Base-by-base conservation (phyloP, 2,113 vertebrate species). In the Rousettus leschenaultii region DNA sequence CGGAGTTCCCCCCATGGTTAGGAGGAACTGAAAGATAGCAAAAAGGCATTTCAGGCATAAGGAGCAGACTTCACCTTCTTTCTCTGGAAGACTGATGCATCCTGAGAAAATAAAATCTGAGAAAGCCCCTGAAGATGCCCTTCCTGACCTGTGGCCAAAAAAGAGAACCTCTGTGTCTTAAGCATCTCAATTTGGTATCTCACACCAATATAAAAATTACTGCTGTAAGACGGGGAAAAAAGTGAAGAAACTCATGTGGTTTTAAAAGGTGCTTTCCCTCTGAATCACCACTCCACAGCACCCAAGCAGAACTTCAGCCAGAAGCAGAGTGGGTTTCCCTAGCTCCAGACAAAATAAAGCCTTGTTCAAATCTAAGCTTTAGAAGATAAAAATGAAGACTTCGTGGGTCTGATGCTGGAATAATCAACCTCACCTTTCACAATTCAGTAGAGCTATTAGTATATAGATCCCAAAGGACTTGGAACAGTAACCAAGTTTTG, bases 211-310 rank as follows among this genome's bases (percentile, higher is more conserved):
- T 40, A 66, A 57, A 82, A 86, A 61, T 35, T 9, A 65, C 79
- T 78, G 22, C 26, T 22, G 0, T 33, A 30, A 22, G 21, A 21
- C 30, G n/a, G 18, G n/a, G 59, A 71, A 53, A 73, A 40, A 59
- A 45, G 74, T 53, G 21, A 80, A 92, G 65, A 22, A 59, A 51
- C 30, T n/a, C n/a, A 3, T 88, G 66, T 94, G 90, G 94, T 86
- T 94, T 86, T 91, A 65, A 68, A 97, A 96, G 87, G 88, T 92
- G 22, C 79, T 94, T 97, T 96, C 63, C 66, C 83, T 95, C 78
- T 97, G 91, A 97, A 53, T 97, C 85, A 92, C 88, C 83, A 5
- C 78, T 89, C 77, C n/a, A 48, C 18, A 70, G 63, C 35, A 92
- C 70, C 73, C 61, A 91, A 78, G n/a, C 57, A 71, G 91, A 83